A percentile compares a stretch with the other conserved stretches of the same genome.
Evolutionary conservation across 2,888 invertebrate genomes (phyloP).

Genomic region (Pyrrhia umbra): DNA sequence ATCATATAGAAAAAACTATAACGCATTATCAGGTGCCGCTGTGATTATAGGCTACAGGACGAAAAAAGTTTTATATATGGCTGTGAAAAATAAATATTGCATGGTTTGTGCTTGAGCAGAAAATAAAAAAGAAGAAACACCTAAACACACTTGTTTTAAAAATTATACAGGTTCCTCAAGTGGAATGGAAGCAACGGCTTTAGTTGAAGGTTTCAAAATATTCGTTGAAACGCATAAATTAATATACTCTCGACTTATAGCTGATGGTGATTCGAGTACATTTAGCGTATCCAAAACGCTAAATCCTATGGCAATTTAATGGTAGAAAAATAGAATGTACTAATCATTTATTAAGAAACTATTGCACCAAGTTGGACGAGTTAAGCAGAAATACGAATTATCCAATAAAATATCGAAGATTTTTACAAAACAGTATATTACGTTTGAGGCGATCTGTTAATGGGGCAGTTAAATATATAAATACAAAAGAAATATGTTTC

Average conservation of each 20-base stretch:
- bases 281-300: conserved; percentile 11
- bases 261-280: conserved; percentile 21
- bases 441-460: conserved; percentile 11
- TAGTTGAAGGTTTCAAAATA: conserved; percentile 25
- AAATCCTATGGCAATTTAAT: neutral
- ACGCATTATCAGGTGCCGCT: conserved; percentile 12
- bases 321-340: conserved; percentile 22
- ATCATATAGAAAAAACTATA: conserved; percentile 10
- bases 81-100: conserved; percentile 10
- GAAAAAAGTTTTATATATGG: conserved; percentile 18
- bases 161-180: conserved; percentile 15
- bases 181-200: conserved; percentile 13
- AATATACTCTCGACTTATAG: conserved; percentile 11
- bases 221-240: neutral
- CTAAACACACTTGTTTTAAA: conserved; percentile 10
- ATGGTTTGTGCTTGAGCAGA: conserved; percentile 11
- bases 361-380: conserved; percentile 11
- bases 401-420: conserved; percentile 13
- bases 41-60: conserved; percentile 16
- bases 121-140: neutral
- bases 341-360: conserved; percentile 18
- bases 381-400: conserved; percentile 1
- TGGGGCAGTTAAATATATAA: conserved; percentile 3
- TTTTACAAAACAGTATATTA: neutral
- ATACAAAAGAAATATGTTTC: neutral